Conservation (phyloP, 2,888 invertebrate species). For the Drosophila rellima region DNA sequence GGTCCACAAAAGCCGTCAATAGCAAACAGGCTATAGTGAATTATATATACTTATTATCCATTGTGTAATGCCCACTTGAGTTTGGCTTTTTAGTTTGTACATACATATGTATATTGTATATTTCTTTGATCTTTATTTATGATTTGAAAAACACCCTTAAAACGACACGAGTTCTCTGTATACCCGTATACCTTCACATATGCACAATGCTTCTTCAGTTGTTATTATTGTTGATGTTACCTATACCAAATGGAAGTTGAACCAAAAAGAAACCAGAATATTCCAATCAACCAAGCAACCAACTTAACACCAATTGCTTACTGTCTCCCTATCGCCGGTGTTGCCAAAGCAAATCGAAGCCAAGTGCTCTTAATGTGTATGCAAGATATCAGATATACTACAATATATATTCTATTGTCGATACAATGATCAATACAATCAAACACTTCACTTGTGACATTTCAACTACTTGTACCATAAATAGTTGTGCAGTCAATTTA, state of each 20-base stretch:
- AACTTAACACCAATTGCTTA: constrained; percentile 69
- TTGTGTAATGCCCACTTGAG: constrained; percentile 46
- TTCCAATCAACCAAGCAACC: constrained; percentile 40
- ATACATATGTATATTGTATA: constrained; percentile 11
- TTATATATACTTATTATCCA: constrained; percentile 21
- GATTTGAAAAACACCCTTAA: constrained; percentile 27
- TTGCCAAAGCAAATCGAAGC: constrained; percentile 59
- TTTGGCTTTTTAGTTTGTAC: constrained; percentile 54
- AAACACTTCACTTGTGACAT: constrained; percentile 65
- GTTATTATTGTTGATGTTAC: constrained; percentile 59
- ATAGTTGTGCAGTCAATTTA: constrained; percentile 78
- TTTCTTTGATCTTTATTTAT: constrained; percentile 58
- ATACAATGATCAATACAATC: constrained; percentile 15
- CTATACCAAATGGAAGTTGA: constrained; percentile 57
- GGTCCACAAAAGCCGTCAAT: neutral
- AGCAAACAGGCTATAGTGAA: constrained; percentile 27
- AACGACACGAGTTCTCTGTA: constrained; percentile 47
- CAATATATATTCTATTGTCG: constrained; percentile 1
- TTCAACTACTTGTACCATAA: constrained; percentile 68
- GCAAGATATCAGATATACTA: constrained; percentile 53
- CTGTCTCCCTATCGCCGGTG: constrained; percentile 59
- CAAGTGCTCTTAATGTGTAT: constrained; percentile 59
- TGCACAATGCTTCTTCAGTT: constrained; percentile 73
- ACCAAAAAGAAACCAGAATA: constrained; percentile 34
- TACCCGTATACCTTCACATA: constrained; percentile 45